phyloP scores from a whole-genome alignment of 2,888 invertebrate genomes.

The Dinocampus coccinellae region DNA sequence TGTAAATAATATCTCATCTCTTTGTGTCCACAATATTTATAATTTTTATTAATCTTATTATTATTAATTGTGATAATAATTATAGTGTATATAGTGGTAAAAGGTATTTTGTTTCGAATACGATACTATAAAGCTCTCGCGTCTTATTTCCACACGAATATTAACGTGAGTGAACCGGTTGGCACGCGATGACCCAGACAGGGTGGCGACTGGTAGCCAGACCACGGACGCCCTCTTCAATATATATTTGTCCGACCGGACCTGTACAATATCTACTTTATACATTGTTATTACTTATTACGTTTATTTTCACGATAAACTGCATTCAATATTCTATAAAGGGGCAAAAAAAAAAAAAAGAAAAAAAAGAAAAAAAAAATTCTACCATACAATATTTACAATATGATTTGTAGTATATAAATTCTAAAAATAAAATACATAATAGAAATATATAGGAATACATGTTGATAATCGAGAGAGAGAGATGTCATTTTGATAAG shows the following conservation, averaged over 20 bases:
- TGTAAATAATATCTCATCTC: no score
- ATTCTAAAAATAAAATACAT: no score
- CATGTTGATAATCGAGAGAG: no score
- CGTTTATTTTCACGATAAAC: not conserved
- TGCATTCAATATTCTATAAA: not conserved
- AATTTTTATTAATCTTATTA: not conserved
- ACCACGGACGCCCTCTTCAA: conserved; percentile 3
- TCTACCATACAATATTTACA: no score
- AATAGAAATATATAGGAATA: no score
- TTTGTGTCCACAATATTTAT: no score
- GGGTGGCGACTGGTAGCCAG: conserved; percentile 54
- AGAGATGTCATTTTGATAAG: no score
- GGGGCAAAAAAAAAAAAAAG: no score
- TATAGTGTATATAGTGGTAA: not conserved
- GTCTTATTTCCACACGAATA: conserved; percentile 24
- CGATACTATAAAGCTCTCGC: not conserved
- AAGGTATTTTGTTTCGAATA: conserved; percentile 10
- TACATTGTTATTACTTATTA: conserved; percentile 16
- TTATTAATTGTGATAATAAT: not conserved
- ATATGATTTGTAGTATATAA: no score
- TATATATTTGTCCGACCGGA: conserved; percentile 19
- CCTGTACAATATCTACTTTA: conserved; percentile 33
- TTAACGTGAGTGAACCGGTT: conserved; percentile 39
- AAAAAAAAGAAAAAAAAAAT: no score
- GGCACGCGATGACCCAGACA: conserved; percentile 65